phyloP scores from a whole-genome alignment of 2,888 invertebrate species.

The Siphlonurus alternatus region DNA sequence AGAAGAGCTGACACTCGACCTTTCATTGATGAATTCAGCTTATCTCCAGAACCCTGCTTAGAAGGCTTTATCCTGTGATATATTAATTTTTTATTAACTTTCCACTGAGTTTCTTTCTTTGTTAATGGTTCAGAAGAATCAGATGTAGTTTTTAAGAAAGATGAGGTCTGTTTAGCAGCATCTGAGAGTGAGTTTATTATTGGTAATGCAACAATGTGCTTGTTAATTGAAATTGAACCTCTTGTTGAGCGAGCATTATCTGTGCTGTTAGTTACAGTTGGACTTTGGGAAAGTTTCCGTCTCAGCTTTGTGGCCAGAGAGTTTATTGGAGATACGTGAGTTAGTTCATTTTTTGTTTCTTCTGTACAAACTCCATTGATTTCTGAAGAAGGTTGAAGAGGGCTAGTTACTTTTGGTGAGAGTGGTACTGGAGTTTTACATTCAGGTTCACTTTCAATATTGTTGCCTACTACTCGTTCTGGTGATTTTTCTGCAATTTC shows the following conservation, averaged over 20 bases:
- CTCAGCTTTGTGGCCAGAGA: neutral
- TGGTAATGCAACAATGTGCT: neutral
- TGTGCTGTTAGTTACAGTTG: neutral
- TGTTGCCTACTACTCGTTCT: neutral
- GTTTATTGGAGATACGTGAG: neutral
- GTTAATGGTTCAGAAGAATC: neutral
- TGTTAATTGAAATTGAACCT: neutral
- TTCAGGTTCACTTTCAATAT: neutral
- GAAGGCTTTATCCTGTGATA: neutral
- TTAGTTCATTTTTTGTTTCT: too few species aligned
- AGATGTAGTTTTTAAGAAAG: neutral
- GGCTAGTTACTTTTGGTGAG: neutral
- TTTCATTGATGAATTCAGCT: neutral
- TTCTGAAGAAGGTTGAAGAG: neutral
- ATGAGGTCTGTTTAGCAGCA: conserved; percentile 2
- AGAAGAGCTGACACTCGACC: neutral
- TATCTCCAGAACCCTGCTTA: neutral
- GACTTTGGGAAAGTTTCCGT: neutral
- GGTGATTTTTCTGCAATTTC: neutral
- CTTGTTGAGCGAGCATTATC: neutral
- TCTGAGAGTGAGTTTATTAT: neutral
- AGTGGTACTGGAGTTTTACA: neutral
- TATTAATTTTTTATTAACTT: neutral
- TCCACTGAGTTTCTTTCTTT: neutral
- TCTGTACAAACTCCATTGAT: neutral